Evolutionary conservation across 2,888 invertebrate genomes (phyloP), one percentile per base, ranked within the genome.

Genomic region (Archips crataeganus): DNA sequence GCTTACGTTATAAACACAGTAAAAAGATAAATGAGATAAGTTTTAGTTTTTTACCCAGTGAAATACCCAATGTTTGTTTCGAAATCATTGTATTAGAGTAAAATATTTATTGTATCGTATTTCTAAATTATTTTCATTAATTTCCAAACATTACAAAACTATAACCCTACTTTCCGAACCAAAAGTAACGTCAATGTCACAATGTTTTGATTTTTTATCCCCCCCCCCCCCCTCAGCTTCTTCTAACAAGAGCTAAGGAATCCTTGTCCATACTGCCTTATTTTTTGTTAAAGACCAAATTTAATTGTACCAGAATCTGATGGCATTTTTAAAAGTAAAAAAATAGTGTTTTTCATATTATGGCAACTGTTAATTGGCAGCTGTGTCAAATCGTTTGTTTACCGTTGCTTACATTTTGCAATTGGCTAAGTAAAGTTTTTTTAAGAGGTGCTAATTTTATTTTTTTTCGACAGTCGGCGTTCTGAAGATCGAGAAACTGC

Each of bases 11-110:
- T 49, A 39, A 3, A 32, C 10, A 63, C 42, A 10, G 9, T 32
- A 15, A 67, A 61, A 36, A 8, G 15, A 49, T 34, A 39, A 42
- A 13, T 49, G 11, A 54, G 54, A 61, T 13, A 75, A 57, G 32
- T 10, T 11, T 64, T 47, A 54, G 2, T 45, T 15, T 51, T 75
- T 75, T 77, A 86, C 87, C 82, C 63, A 82, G 11, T 2, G 83
- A 70, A 3, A 80, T 39, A 15, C 82, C 63, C 9, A 68, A 36
- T 39, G 63, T 32, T 39, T 68, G 72, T 11, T 65, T 64, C 23
- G 74, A 65, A 70, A 74, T 54, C 74, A 74, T 74, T 23, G 3
- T 69, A 10, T 10, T 3, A 10, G 4, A 13, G 39, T 34, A 36
- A 36, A n/a, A 60, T 60, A 60, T 60, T 60, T 60, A 5, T 23